phyloP scores from a whole-genome alignment of 2,888 invertebrate species.

The Hyposoter didymator region DNA sequence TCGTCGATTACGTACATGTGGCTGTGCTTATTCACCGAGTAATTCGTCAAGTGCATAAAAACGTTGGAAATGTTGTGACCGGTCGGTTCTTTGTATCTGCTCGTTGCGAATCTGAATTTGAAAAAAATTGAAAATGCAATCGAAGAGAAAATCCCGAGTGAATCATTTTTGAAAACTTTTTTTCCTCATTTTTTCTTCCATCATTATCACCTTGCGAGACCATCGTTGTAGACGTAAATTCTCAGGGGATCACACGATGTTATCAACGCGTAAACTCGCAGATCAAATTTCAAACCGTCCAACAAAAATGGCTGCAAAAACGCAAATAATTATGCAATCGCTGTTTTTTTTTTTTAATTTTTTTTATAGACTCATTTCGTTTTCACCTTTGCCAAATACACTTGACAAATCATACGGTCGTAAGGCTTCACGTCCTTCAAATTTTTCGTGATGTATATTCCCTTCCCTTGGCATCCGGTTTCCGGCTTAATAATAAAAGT shows the following conservation, averaged over 20 bases:
- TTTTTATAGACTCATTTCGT: conserved; percentile 6
- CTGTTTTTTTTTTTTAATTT: not conserved
- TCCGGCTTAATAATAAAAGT: conserved; percentile 97
- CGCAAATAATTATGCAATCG: conserved; percentile 18
- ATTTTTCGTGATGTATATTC: conserved; percentile 94
- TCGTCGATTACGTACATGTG: conserved; percentile 93
- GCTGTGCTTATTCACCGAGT: conserved; percentile 96
- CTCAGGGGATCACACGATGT: conserved; percentile 96
- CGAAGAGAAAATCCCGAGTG: not conserved
- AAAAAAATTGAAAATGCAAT: not conserved
- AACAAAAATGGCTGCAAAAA: conserved; percentile 87
- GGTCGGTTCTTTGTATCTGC: conserved; percentile 93
- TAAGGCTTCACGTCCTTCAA: conserved; percentile 92
- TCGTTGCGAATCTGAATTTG: conserved; percentile 91
- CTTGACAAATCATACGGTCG: conserved; percentile 95
- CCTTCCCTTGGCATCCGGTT: conserved; percentile 95
- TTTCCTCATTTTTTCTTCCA: not conserved
- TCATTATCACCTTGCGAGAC: conserved; percentile 89
- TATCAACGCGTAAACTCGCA: conserved; percentile 94
- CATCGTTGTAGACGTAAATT: conserved; percentile 96
- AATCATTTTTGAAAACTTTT: not conserved
- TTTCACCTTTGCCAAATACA: conserved; percentile 88
- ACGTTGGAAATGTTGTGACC: conserved; percentile 93
- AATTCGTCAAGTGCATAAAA: conserved; percentile 98
- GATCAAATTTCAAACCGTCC: conserved; percentile 97